Base-by-base conservation (phyloP, 2,113 vertebrate genomes). In the Lepus timidus region DNA sequence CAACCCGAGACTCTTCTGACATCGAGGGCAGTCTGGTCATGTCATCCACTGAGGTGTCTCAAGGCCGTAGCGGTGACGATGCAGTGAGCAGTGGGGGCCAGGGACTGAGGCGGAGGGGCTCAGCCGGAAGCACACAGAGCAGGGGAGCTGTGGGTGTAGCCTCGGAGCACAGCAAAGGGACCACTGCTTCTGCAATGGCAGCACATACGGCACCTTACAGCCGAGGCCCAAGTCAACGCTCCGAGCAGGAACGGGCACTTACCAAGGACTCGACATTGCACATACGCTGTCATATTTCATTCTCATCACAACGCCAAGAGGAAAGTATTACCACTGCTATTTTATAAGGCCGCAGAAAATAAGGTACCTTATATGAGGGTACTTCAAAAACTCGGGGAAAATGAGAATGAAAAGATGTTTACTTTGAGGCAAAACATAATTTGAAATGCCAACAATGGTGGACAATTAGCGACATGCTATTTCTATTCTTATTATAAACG, bases 261-360 rank as follows among this genome's bases (percentile, higher is more conserved):
- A 90, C 27, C 36, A 88, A 55, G 22, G 25, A 87, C 49, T 29
- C 92, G 52, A 22, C 52, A 78, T 78, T 84, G 96, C 39, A 39
- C 5, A 73, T 23, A 86, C 23, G 31, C 29, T n/a, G n/a, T 58
- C 90, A 49, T 90, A 79, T 81, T 95, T 90, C 39, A 90, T 85
- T 84, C 51, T 85, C 17, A 51, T 9, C 91, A 94, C 27, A 83
- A 86, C 62, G 29, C 55, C 33, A 68, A 74, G 33, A 90, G 61
- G 33, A 44, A 94, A 71, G 52, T 36, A 83, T 76, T 80, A 61
- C 44, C 13, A 51, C 70, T 36, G 75, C 22, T 20, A 73, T 62
- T 93, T 84, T 51, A 85, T 4, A 90, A 90, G 23, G 4, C 20
- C 61, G n/a, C 23, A 88, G 90, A 64, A 22, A 82, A 89, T 49